phyloP scores from a whole-genome alignment of 2,888 invertebrate genomes.

The Steinernema carpocapsae region DNA sequence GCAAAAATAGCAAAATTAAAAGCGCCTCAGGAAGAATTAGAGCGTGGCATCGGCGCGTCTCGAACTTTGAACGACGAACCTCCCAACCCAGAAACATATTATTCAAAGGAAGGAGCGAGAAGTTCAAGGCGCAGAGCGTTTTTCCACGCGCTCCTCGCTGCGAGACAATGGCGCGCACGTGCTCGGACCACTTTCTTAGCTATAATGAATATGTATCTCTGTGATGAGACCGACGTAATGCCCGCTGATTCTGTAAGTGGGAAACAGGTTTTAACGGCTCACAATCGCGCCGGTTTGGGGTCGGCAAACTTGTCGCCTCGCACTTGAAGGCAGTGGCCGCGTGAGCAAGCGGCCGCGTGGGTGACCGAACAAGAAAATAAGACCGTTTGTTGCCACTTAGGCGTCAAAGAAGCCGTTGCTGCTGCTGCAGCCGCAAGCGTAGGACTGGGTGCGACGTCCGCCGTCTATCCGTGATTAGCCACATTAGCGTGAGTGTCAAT shows the following conservation, averaged over 20 bases:
- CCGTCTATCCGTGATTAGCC: neutral
- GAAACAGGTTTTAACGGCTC: constrained; percentile 17
- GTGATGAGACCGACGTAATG: constrained; percentile 2
- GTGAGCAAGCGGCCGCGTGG: constrained; percentile 20
- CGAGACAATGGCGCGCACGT: neutral
- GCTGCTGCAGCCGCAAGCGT: too few relatives aligned
- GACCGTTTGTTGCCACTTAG: constrained; percentile 22
- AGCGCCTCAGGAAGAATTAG: too few relatives aligned
- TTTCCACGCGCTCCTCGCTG: too few relatives aligned
- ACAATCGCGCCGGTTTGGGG: constrained; percentile 16
- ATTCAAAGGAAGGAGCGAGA: too few relatives aligned
- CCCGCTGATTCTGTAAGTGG: constrained; percentile 8
- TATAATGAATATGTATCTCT: constrained; percentile 8
- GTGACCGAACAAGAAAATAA: constrained; percentile 7
- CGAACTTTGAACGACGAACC: too few relatives aligned
- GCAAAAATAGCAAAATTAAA: too few relatives aligned
- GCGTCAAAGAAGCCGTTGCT: neutral
- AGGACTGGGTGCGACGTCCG: neutral
- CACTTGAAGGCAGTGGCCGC: constrained; percentile 3
- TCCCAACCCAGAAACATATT: too few relatives aligned
- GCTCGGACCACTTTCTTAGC: neutral
- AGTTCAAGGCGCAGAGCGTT: too few relatives aligned
- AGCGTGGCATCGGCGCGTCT: too few relatives aligned
- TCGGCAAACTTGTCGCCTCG: constrained; percentile 28
- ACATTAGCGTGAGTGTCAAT: neutral